A percentile compares a stretch with the other conserved stretches of the same genome.
These are phyloP conservation scores for Tamandua tetradactyla DNA, from an alignment of 2,797 vertebrate species.

Conservation along the genomic window DNA sequence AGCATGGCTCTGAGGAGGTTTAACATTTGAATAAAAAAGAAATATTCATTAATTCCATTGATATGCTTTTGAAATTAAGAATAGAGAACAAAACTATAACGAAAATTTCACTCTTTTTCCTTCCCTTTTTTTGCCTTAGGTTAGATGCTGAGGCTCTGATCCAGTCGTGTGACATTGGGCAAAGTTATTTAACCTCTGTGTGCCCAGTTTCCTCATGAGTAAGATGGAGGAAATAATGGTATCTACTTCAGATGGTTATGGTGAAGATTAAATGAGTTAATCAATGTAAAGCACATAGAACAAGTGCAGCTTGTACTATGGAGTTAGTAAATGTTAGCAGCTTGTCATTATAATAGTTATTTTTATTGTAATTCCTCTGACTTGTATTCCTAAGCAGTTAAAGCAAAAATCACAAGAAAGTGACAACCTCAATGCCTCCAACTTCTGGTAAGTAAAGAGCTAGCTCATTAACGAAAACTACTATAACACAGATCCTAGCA, in stretches of 20 bases:
- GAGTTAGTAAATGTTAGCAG: not conserved
- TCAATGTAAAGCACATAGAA: not conserved
- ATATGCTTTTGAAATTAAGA: conserved; percentile 23
- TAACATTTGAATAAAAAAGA: not conserved
- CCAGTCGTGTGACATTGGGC: not conserved
- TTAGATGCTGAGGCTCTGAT: not conserved
- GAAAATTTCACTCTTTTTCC: not conserved
- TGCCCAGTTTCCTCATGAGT: not conserved
- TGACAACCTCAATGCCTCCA: not conserved
- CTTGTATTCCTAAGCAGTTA: not conserved
- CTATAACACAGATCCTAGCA: not conserved
- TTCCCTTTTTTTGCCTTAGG: not conserved
- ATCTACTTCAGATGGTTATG: not conserved
- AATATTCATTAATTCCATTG: not conserved
- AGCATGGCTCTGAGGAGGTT: not conserved
- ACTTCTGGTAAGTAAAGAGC: not conserved
- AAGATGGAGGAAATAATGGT: not conserved
- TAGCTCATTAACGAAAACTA: not conserved
- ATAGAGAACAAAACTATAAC: not conserved
- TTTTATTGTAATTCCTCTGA: not conserved
- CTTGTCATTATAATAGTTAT: not conserved
- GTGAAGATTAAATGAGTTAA: conserved; percentile 14
- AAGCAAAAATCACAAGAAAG: not conserved
- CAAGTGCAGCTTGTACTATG: not conserved
- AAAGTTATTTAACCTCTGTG: not conserved